Conservation (phyloP, 1,140 invertebrate species). For the Lepidurus packardi region DNA sequence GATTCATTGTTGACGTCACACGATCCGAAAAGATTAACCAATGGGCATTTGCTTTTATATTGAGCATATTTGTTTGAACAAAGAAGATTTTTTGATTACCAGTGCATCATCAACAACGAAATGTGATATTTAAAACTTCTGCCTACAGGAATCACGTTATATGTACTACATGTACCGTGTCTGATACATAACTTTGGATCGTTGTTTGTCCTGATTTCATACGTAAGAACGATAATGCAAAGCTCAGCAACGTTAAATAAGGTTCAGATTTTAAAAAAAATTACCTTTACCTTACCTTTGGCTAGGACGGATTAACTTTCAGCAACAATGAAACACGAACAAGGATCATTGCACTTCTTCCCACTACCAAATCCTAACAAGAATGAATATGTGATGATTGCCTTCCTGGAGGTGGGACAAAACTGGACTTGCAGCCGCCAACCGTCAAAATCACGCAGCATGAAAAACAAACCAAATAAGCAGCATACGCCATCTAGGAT, state of each 20-base stretch:
- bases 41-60: not conserved
- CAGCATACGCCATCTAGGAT: not conserved
- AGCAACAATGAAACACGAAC: not conserved
- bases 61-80: not conserved
- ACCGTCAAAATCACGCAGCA: not conserved
- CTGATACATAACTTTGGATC: no score
- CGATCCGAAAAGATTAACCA: not conserved
- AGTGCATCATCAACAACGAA: not conserved
- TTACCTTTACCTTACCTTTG: not conserved
- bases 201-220: no score
- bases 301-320: not conserved
- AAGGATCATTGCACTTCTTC: not conserved
- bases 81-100: not conserved
- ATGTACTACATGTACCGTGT: no score
- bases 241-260: no score
- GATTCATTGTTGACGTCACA: not conserved
- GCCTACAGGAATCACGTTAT: no score
- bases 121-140: no score
- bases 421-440: not conserved
- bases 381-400: not conserved
- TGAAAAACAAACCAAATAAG: not conserved
- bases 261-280: no score
- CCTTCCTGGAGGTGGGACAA: not conserved
- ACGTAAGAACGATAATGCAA: no score
- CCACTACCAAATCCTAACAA: not conserved